Base-by-base conservation (phyloP, 2,113 vertebrate genomes). In the Speoplatyrhinus poulsoni region DNA sequence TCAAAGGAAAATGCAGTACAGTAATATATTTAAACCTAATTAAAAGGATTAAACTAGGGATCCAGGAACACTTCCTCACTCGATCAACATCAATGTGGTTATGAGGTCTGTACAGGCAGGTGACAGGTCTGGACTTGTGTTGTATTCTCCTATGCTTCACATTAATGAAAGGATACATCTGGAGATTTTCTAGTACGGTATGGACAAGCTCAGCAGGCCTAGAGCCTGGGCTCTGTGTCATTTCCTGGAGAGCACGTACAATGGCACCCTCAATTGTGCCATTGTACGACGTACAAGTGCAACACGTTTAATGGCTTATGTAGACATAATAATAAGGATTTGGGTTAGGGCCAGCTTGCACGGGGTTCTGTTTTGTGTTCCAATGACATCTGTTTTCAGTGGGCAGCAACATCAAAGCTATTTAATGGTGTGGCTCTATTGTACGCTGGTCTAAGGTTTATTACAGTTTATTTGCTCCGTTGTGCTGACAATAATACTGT, bases 81-180 rank as follows among this genome's bases (percentile, higher is more conserved):
- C 55, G 61, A 67, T 74, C 67, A 49, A 46, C 19, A 59, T 67
- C 46, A 73, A 33, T 72, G 59, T 12, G 32, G 3, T 26, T 57
- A 71, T 69, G 75, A 16, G 13, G 19, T 5, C 60, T 66, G 72
- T 66, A 65, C 59, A 46, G 65, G 64, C 46, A 13, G 58, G 76
- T 70, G 52, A 75, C 49, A 64, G 65, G 69, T 69, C 68, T 75
- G 49, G 56, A 57, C 60, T 63, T 69, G 67, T 70, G 80, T 85
- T 71, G 63, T 69, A 57, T 55, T 62, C 62, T 77, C 54, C 12
- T 55, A 47, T 47, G 60, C 3, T 33, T 83, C 60, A 82, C 55
- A 75, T 75, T 90, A 85, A 89, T 82, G 62, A 80, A 81, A 81
- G 82, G 82, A 82, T 87, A 82, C 85, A 89, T 86, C 81, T 89